Percentiles rank a stretch among this genome's conserved stretches.
Evolutionary conservation across 1,140 invertebrate genomes (phyloP).

Genomic region (Acromyrmex heyeri): DNA sequence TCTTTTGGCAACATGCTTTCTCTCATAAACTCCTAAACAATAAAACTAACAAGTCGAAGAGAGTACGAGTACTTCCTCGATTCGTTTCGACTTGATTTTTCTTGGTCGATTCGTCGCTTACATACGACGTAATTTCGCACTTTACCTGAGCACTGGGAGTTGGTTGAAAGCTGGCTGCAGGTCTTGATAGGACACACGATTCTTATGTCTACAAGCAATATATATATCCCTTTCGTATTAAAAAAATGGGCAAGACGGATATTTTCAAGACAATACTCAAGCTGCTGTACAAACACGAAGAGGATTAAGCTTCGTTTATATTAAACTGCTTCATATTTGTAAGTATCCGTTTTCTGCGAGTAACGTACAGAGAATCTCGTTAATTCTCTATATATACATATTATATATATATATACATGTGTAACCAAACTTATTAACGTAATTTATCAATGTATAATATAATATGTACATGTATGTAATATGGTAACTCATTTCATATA

Average conservation of each 20-base stretch:
- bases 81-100: slow-evolving; percentile 4
- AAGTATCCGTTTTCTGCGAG: not conserved
- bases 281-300: slow-evolving; percentile 50
- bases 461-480: not conserved
- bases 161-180: slow-evolving; percentile 90
- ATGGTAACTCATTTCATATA: not conserved
- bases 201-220: slow-evolving; percentile 89
- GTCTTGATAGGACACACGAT: slow-evolving; percentile 91
- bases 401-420: too few species aligned
- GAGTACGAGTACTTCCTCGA: slow-evolving; percentile 3
- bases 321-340: not conserved
- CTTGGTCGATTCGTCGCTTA: not conserved
- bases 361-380: not conserved
- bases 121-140: slow-evolving; percentile 56
- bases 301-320: slow-evolving; percentile 61
- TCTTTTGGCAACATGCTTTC: not conserved
- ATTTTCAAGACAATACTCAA: slow-evolving; percentile 60
- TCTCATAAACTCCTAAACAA: not conserved
- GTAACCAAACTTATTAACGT: not conserved
- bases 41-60: slow-evolving; percentile 15
- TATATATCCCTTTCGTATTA: slow-evolving; percentile 65
- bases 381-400: not conserved
- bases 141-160: slow-evolving; percentile 91
- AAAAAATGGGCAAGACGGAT: slow-evolving; percentile 38
- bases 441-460: not conserved